phyloP scores from a whole-genome alignment of 1,140 invertebrate genomes.

The Drusus annulatus region DNA sequence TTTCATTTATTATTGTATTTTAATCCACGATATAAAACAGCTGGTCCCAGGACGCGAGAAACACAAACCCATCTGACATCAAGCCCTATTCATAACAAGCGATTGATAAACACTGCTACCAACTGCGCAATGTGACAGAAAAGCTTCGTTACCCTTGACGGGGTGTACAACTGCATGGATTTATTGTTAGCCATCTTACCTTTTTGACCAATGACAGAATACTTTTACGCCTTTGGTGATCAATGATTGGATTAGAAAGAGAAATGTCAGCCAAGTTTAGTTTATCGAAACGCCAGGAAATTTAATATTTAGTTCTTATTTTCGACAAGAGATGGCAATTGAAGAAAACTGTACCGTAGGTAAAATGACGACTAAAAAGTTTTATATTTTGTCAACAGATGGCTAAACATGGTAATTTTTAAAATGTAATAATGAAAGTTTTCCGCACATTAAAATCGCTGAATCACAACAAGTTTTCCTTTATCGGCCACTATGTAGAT shows the following conservation, averaged over 20 bases:
- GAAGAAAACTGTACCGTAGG: not conserved
- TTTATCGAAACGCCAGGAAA: not conserved
- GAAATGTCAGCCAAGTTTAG: not conserved
- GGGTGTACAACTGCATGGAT: too few relatives aligned
- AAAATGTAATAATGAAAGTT: too few relatives aligned
- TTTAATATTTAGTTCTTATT: not conserved
- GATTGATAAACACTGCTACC: conserved; percentile 48
- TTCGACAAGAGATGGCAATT: not conserved
- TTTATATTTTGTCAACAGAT: not conserved
- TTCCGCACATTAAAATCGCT: too few relatives aligned
- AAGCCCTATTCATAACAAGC: conserved; percentile 47
- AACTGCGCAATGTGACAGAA: conserved; percentile 3
- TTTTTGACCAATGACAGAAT: not conserved
- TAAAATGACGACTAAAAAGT: too few relatives aligned
- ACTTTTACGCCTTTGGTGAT: not conserved
- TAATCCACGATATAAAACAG: conserved; percentile 44
- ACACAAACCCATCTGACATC: conserved; percentile 41
- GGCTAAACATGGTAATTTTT: not conserved
- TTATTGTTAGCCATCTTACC: not conserved
- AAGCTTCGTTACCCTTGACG: not conserved
- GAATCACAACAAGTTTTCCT: too few relatives aligned
- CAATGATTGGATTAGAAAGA: not conserved
- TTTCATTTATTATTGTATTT: conserved; percentile 32
- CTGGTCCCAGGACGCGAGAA: conserved; percentile 37
- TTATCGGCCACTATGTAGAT: too few relatives aligned